Evolutionary conservation across 2,797 vertebrate species (phyloP), one percentile per base, ranked within the genome.

Genomic region (Eulemur albifrons): DNA sequence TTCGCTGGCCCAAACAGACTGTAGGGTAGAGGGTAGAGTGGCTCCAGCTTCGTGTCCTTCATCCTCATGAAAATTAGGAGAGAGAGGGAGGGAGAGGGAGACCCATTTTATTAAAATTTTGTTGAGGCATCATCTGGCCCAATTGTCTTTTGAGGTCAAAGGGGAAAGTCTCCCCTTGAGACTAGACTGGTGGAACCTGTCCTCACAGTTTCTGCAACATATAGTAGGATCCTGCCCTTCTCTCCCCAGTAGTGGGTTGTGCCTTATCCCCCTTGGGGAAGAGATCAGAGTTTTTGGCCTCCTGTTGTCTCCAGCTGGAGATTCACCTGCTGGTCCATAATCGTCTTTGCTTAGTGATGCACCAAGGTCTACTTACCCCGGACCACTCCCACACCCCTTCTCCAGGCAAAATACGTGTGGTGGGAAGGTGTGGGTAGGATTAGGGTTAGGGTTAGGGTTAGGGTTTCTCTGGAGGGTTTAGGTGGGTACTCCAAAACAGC

Each of bases 1-100:
- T 84, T 94, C 8, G 8, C 77, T 92, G 94, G 82, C 90, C 89
- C 67, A 95, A 83, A 94, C 17, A 30, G 54, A 35, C 27, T 93
- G 8, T 80, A 96, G 59, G 38, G 27, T 80, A 88, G 69, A 93
- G 61, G 84, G 67, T 93, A 25, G 65, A 59, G 17, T 93, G 72
- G 25, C 54, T 95, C 88, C 48, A 81, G 76, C 30, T 72, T 89
- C 50, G 27, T 50, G 25, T 93, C 45, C 15, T 92, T 95, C 90
- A 40, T 95, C 72, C 72, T 93, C 84, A 48, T 52, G 72, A 92
- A 85, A 95, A 92, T 67, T 54, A 69, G 38, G 69, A 21, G 43
- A 82, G 43, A 40, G 17, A 70, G 13, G 27, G 32, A 76, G 8
- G 48, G n/a, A 73, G 35, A 69, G 40, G 50, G 79, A 72, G 61